These are phyloP conservation scores for Lumbricus terrestris DNA, from an alignment of 2,888 invertebrate genomes.

Conservation along the genomic window DNA sequence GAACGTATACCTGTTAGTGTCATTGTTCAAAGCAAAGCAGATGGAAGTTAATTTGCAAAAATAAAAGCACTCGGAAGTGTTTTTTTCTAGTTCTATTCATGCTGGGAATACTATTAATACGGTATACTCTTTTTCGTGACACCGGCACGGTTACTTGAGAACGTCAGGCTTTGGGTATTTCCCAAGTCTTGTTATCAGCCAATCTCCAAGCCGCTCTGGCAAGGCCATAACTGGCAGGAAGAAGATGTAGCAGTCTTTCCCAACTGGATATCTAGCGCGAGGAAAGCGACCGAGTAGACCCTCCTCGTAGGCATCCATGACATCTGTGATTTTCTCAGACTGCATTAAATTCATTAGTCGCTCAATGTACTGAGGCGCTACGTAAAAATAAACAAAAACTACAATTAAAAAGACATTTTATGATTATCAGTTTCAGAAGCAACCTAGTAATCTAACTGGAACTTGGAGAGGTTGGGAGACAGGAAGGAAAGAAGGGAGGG, in stretches of 20 bases:
- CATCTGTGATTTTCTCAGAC: neutral
- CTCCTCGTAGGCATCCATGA: slow-evolving; percentile 11
- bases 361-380: neutral
- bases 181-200: neutral
- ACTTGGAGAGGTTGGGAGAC: too few relatives aligned
- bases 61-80: too few relatives aligned
- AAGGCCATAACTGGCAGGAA: neutral
- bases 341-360: neutral
- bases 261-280: slow-evolving; percentile 3
- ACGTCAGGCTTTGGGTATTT: neutral
- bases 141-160: neutral
- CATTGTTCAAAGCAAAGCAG: too few relatives aligned
- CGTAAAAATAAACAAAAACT: neutral
- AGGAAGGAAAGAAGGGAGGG: too few relatives aligned
- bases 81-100: too few relatives aligned
- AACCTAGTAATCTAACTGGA: too few relatives aligned
- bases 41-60: too few relatives aligned
- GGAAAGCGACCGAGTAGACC: slow-evolving; percentile 17
- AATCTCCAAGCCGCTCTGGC: slow-evolving; percentile 17
- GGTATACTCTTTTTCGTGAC: too few relatives aligned
- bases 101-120: too few relatives aligned
- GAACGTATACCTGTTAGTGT: too few relatives aligned
- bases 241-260: slow-evolving; percentile 3
- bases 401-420: neutral
- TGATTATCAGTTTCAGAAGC: too few relatives aligned